phyloP scores from a whole-genome alignment of 2,797 vertebrate species.

The Sebastes kiyomatsui region DNA sequence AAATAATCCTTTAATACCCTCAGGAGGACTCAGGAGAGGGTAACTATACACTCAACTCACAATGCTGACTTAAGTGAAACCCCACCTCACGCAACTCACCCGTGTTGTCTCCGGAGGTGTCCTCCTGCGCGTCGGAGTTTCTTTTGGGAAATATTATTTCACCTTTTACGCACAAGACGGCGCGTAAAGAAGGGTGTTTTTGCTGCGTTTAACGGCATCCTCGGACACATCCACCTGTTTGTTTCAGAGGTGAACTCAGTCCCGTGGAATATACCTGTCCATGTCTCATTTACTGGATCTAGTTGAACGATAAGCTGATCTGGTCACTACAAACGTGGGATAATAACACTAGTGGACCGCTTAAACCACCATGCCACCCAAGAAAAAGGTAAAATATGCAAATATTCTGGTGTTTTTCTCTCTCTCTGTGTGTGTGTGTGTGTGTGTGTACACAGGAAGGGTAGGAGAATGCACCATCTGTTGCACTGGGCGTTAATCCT shows the following conservation, averaged over 20 bases:
- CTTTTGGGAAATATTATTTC: background rate
- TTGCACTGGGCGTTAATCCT: conserved; percentile 80
- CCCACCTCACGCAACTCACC: conserved; percentile 30
- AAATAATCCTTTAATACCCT: conserved; percentile 83
- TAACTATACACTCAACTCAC: conserved; percentile 58
- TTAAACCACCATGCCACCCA: conserved; percentile 78
- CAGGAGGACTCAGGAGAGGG: conserved; percentile 62
- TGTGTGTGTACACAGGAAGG: conserved; percentile 50
- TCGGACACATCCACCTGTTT: conserved; percentile 9
- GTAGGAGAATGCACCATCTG: conserved; percentile 78
- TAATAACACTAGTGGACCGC: conserved; percentile 26
- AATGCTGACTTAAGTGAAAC: conserved; percentile 55
- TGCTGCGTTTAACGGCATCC: background rate
- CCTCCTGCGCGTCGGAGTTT: conserved; percentile 15
- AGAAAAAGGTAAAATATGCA: conserved; percentile 81
- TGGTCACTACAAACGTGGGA: conserved; percentile 37
- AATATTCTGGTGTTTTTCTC: background rate
- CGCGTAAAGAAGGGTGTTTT: background rate
- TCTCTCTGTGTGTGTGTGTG: background rate
- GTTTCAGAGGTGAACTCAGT: background rate
- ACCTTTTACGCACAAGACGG: conserved; percentile 37
- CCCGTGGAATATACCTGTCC: conserved; percentile 32
- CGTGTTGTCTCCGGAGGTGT: conserved; percentile 25
- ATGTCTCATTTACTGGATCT: conserved; percentile 22
- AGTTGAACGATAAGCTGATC: conserved; percentile 45